Conservation (phyloP, 2,797 vertebrate genomes). For the Yasuhikotakia modesta region DNA sequence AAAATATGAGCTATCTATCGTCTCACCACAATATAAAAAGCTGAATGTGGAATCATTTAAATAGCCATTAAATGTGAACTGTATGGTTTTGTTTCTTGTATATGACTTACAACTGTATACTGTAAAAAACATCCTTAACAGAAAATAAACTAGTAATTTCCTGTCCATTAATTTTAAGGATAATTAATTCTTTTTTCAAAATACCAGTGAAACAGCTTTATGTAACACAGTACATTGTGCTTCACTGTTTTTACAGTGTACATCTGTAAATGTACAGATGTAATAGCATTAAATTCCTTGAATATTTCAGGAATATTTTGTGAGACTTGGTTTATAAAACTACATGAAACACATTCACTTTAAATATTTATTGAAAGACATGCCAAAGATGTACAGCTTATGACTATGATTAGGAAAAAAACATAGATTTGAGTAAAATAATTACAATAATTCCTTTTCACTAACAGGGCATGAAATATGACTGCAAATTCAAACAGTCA, state of each 20-base stretch:
- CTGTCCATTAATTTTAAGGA: too few species aligned
- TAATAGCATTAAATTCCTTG: too few species aligned
- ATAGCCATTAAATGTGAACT: neutral
- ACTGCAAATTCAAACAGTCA: slow-evolving; percentile 16
- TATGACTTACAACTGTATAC: neutral
- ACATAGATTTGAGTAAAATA: neutral
- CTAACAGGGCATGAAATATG: neutral
- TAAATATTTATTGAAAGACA: neutral
- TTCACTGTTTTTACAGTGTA: too few species aligned
- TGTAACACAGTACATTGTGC: too few species aligned
- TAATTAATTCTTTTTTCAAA: too few species aligned
- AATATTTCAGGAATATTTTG: neutral
- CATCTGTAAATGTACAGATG: too few species aligned
- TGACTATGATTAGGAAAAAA: neutral
- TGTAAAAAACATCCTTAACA: too few species aligned
- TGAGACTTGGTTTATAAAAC: neutral
- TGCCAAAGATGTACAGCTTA: neutral
- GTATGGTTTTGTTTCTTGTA: neutral
- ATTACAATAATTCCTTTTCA: slow-evolving; percentile 28
- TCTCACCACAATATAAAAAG: neutral
- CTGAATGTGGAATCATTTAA: neutral
- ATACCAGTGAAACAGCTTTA: too few species aligned
- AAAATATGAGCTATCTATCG: neutral
- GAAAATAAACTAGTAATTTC: too few species aligned
- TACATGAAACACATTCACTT: neutral